phyloP scores from a whole-genome alignment of 2,113 vertebrate species.

The Prunella fulvescens region DNA sequence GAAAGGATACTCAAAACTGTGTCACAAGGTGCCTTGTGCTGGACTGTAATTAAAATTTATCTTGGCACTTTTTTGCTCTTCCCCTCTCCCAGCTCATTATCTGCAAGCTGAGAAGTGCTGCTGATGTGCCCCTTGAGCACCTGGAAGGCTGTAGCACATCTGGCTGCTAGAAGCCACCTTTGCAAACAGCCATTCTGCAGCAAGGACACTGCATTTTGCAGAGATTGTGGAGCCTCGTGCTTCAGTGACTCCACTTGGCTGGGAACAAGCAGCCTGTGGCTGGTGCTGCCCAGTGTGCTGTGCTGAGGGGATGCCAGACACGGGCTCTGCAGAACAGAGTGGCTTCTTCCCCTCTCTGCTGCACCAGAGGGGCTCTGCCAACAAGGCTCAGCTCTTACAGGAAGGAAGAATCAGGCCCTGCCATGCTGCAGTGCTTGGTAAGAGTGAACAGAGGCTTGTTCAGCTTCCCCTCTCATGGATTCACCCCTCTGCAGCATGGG shows the following conservation, averaged over 20 bases:
- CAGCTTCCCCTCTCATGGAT: background rate
- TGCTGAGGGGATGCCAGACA: accelerated
- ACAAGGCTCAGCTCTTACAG: background rate
- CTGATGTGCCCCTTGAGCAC: background rate
- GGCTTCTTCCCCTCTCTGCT: background rate
- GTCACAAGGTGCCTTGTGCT: background rate
- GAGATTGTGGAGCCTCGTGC: accelerated
- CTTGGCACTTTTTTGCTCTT: background rate
- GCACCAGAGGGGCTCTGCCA: background rate
- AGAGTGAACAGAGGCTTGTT: background rate
- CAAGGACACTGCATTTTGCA: background rate
- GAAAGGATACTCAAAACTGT: background rate
- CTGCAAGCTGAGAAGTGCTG: background rate
- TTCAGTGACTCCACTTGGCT: background rate
- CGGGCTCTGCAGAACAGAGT: accelerated
- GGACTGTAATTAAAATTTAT: background rate
- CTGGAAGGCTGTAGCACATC: background rate
- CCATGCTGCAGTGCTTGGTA: background rate
- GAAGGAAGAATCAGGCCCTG: background rate
- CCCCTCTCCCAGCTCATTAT: background rate
- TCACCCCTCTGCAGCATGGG: background rate
- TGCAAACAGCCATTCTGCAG: background rate
- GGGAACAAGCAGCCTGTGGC: background rate
- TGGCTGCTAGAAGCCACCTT: background rate
- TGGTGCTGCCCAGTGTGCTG: accelerated